Percentiles rank a stretch among this genome's conserved stretches.
Evolutionary conservation across 37 sponge, comb jelly and placozoan species (phyloP).

Genomic region (Crambe crambe): DNA sequence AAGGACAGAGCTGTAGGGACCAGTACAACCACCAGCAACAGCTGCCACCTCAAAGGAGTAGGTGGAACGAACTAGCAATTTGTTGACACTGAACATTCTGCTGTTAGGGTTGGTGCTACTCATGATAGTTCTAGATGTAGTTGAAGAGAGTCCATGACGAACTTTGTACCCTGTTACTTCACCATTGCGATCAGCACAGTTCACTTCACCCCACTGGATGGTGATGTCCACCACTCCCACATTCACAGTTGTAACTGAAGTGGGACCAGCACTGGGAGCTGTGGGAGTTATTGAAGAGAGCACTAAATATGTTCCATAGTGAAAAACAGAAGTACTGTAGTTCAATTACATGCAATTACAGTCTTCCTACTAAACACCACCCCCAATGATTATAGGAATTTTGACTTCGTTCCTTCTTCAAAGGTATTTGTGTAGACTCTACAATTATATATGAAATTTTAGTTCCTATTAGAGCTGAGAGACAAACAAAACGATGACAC

Average conservation of each 20-base stretch:
- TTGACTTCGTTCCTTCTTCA: too few relatives aligned
- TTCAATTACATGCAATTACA: too few relatives aligned
- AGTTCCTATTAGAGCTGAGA: too few relatives aligned
- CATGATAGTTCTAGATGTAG: background rate
- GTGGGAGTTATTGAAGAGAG: background rate
- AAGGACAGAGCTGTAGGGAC: conserved; percentile 1
- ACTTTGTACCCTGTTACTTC: conserved; percentile 36
- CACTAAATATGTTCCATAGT: too few relatives aligned
- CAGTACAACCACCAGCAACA: conserved; percentile 2
- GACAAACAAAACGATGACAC: background rate
- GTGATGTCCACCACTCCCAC: background rate
- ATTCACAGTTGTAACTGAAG: background rate
- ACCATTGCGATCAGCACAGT: conserved; percentile 32
- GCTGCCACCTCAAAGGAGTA: conserved; percentile 25
- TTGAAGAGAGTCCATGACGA: background rate
- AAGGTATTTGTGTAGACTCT: too few relatives aligned
- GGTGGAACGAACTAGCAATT: background rate
- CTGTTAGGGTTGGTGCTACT: background rate
- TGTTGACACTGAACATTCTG: conserved; percentile 1
- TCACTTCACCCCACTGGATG: conserved; percentile 25
- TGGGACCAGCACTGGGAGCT: conserved; percentile 37
- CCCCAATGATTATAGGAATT: too few relatives aligned
- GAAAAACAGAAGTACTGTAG: too few relatives aligned
- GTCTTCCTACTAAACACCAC: too few relatives aligned
- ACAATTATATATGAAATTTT: too few relatives aligned